Conservation (phyloP, 2,888 invertebrate species). For the Cheilosia soror region DNA sequence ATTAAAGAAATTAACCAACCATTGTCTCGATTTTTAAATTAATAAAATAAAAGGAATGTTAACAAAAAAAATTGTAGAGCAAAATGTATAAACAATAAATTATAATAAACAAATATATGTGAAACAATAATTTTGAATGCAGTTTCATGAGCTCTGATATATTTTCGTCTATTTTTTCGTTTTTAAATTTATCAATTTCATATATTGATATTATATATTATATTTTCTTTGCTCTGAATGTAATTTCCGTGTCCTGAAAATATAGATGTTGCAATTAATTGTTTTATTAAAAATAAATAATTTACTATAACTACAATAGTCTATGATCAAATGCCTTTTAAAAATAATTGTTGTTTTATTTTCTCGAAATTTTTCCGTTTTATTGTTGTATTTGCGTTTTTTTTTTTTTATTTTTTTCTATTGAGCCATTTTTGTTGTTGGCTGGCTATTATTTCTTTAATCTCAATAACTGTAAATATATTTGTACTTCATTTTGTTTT, state of each 20-base stretch:
- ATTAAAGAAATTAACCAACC: conserved; percentile 3
- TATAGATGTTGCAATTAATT: conserved; percentile 37
- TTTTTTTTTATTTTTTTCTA: not conserved
- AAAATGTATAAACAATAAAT: conserved; percentile 17
- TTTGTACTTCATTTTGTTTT: conserved; percentile 9
- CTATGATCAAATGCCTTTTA: conserved; percentile 31
- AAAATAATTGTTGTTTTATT: not conserved
- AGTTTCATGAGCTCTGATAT: conserved; percentile 10
- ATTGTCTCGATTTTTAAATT: not conserved
- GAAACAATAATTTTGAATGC: conserved; percentile 21
- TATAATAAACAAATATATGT: conserved; percentile 5
- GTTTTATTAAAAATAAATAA: conserved; percentile 8
- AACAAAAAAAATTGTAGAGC: not conserved
- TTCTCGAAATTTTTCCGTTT: not conserved
- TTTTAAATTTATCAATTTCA: conserved; percentile 10
- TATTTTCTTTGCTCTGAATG: conserved; percentile 13
- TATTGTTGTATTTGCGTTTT: not conserved
- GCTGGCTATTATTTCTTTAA: not conserved
- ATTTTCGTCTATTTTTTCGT: conserved; percentile 11
- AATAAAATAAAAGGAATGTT: not conserved
- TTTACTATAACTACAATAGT: conserved; percentile 7
- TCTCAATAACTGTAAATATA: not conserved
- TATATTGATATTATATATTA: not conserved
- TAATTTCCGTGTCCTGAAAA: conserved; percentile 41
- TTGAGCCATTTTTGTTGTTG: no score